Percentiles rank a stretch among this genome's conserved stretches.
Conservation (phyloP, 2,113 vertebrate species). For the Sylvicapra grimmia region DNA sequence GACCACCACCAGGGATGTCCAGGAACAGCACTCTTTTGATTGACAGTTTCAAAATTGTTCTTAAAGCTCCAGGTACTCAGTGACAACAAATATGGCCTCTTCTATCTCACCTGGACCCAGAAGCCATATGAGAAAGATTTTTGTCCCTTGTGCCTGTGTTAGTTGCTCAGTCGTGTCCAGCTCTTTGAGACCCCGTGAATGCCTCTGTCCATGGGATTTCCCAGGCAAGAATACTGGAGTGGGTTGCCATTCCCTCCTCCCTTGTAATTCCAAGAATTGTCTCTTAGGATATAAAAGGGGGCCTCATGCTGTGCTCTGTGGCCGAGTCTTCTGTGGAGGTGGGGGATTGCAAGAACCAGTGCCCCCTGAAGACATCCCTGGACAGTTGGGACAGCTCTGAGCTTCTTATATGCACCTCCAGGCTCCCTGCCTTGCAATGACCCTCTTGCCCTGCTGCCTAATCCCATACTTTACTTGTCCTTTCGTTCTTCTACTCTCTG, state of each 20-base stretch:
- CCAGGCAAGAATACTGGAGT: not conserved
- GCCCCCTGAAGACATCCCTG: fast-evolving
- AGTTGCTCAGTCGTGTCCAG: fast-evolving
- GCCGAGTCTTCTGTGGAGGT: not conserved
- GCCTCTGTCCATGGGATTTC: not conserved
- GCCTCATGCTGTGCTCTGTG: fast-evolving
- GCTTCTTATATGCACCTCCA: not conserved
- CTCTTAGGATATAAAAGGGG: not conserved
- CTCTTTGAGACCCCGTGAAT: not conserved
- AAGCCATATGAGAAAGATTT: not conserved
- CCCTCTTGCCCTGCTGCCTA: not conserved
- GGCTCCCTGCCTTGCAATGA: not conserved
- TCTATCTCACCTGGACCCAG: not conserved
- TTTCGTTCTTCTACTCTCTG: not conserved
- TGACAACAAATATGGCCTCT: not conserved
- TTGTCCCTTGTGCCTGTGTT: not conserved
- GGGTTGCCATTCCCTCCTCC: not conserved
- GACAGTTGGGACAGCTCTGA: not conserved
- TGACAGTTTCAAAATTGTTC: not conserved
- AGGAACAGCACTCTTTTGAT: not conserved
- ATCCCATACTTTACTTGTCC: no score
- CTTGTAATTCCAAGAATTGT: not conserved
- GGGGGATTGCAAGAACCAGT: not conserved
- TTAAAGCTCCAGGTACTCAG: not conserved
- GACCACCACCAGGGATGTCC: not conserved